Evolutionary conservation across 2,113 vertebrate species (phyloP), one percentile per base, ranked within the genome.

Genomic region (Verasper variegatus): DNA sequence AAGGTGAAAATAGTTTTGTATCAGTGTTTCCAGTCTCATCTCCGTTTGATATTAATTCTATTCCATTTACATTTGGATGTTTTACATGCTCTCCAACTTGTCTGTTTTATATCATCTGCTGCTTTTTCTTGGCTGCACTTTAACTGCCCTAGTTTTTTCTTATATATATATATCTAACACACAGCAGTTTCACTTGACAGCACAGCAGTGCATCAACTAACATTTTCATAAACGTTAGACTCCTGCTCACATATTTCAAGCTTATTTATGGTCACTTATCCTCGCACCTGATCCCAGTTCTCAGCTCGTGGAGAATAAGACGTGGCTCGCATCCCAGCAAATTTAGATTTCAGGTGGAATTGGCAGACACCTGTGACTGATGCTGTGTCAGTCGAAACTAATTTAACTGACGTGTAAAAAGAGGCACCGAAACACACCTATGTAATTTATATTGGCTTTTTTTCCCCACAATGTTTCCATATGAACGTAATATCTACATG

Each of bases 221-320:
- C 45, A 83, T 89, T 76, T 83, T 68, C 21, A 68, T 35, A 81
- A 81, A 64, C 60, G 55, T 60, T 59, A 55, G 58, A 71, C 69
- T 60, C 42, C 66, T 52, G 47, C 71, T 73, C 64, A 68, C 26
- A 75, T 45, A 62, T 78, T 82, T 78, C n/a, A 11, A 58, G 64
- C 68, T 57, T 71, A 66, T 82, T 81, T 78, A 69, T 57, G 60
- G 68, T 59, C 74, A 57, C 42, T 79, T 81, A 81, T 58, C 37
- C 24, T 54, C 65, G 65, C 74, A 83, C 68, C 71, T 73, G 71
- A 80, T 71, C 57, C 42, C 69, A 56, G 31, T 55, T 47, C 24
- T 71, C 62, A 15, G 45, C 54, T 58, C 45, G 24, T 3, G 5
- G 21, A 49, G 55, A 69, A 58, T 57, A 55, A 59, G 71, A 60